Conservation (phyloP, 2,888 invertebrate genomes). For the Drosophila bunnanda region DNA sequence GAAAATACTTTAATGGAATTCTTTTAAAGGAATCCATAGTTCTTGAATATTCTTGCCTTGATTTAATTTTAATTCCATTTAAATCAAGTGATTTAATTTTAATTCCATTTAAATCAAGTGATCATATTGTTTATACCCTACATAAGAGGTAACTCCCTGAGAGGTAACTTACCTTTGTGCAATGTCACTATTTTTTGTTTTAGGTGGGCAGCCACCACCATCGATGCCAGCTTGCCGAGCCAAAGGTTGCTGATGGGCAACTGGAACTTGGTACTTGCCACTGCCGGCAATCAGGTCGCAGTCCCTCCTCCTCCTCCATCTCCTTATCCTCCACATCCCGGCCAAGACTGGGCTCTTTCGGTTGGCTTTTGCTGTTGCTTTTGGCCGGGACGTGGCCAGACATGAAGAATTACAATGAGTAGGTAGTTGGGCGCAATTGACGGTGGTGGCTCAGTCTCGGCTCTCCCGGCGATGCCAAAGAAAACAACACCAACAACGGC, state of each 20-base stretch:
- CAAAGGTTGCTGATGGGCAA: conserved; percentile 72
- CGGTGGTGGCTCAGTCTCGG: conserved; percentile 44
- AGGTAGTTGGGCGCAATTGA: conserved; percentile 81
- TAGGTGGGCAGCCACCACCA: conserved; percentile 65
- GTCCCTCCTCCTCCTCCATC: conserved; percentile 46
- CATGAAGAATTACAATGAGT: conserved; percentile 80
- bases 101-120: too few relatives aligned
- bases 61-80: too few relatives aligned
- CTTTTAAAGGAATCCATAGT: too few relatives aligned
- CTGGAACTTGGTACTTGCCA: conserved; percentile 58
- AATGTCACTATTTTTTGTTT: conserved; percentile 33
- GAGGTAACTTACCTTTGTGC: conserved; percentile 1
- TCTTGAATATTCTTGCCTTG: too few relatives aligned
- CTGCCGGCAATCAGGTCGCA: conserved; percentile 78
- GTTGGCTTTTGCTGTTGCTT: conserved; percentile 55
- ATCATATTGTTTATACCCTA: too few relatives aligned
- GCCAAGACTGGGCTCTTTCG: conserved; percentile 13
- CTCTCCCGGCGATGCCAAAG: conserved; percentile 8
- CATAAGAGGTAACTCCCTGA: too few relatives aligned
- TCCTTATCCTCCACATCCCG: background rate
- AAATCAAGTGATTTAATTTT: too few relatives aligned
- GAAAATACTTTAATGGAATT: background rate
- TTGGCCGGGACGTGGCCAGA: conserved; percentile 64
- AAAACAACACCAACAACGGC: conserved; percentile 19
- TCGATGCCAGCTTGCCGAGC: conserved; percentile 40